Evolutionary conservation across 2,888 invertebrate genomes (phyloP).

Genomic region (Cantharis nigra): DNA sequence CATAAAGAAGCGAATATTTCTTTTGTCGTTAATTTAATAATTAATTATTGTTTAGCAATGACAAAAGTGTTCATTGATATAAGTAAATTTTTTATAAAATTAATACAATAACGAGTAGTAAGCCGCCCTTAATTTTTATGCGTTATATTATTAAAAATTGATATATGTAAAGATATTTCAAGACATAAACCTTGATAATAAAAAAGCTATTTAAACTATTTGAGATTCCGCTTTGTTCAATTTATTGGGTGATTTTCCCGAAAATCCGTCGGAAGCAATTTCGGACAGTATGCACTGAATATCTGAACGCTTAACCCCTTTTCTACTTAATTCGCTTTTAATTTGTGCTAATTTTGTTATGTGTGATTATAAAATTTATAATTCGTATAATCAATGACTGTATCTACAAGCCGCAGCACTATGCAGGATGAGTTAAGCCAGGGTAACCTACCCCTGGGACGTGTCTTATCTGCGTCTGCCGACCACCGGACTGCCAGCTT

Average conservation of each 20-base stretch:
- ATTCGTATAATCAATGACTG: conserved; percentile 9
- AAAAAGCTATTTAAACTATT: neutral
- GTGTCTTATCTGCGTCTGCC: conserved; percentile 44
- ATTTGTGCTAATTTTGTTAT: neutral
- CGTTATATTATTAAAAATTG: neutral
- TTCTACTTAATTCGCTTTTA: neutral
- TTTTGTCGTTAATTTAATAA: too few species aligned
- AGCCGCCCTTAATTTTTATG: too few species aligned
- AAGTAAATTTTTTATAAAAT: too few species aligned
- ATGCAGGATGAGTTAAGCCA: conserved; percentile 40
- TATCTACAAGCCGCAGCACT: conserved; percentile 40
- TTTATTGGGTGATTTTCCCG: neutral
- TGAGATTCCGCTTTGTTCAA: neutral
- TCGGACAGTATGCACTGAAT: neutral
- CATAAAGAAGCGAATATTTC: too few species aligned
- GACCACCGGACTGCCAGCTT: conserved; percentile 40
- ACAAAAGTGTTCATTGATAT: too few species aligned
- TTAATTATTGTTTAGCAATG: too few species aligned
- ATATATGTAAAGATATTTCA: neutral
- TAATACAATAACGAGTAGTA: too few species aligned
- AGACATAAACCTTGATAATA: neutral
- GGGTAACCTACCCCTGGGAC: conserved; percentile 41
- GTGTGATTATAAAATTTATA: neutral
- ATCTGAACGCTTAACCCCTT: neutral
- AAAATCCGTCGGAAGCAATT: neutral